Evolutionary conservation across 2,113 vertebrate species (phyloP).

Genomic region (Burhinus bistriatus): DNA sequence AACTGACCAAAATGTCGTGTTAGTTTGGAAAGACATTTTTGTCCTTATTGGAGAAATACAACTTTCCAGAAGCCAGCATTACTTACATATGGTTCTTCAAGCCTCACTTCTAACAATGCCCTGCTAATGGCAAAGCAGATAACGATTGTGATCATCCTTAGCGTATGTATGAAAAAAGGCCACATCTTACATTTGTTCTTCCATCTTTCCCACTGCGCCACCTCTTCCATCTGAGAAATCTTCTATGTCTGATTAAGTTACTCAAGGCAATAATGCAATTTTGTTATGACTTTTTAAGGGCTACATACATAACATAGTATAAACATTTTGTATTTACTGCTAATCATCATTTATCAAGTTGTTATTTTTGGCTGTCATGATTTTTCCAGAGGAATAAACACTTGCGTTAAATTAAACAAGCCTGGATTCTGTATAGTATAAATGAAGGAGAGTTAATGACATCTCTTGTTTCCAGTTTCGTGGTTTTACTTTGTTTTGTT

Average conservation of each 20-base stretch:
- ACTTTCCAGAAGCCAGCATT: neutral
- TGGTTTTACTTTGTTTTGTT: neutral
- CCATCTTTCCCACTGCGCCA: neutral
- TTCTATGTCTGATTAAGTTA: neutral
- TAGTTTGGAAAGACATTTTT: neutral
- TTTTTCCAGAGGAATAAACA: neutral
- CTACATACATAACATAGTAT: neutral
- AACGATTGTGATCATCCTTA: neutral
- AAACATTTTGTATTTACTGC: neutral
- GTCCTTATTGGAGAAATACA: neutral
- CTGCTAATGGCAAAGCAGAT: neutral
- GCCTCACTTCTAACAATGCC: neutral
- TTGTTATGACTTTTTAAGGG: neutral
- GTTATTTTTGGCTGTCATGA: neutral
- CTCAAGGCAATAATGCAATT: neutral
- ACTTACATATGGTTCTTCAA: neutral
- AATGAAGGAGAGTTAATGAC: neutral
- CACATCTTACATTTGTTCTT: neutral
- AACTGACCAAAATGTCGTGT: neutral
- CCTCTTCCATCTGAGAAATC: neutral
- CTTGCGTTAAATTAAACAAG: neutral
- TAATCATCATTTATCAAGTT: neutral
- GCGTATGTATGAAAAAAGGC: neutral
- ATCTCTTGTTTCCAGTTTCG: neutral
- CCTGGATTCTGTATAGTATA: neutral